Evolutionary conservation across 2,113 vertebrate species (phyloP).

Genomic region (Tiliqua scincoides): DNA sequence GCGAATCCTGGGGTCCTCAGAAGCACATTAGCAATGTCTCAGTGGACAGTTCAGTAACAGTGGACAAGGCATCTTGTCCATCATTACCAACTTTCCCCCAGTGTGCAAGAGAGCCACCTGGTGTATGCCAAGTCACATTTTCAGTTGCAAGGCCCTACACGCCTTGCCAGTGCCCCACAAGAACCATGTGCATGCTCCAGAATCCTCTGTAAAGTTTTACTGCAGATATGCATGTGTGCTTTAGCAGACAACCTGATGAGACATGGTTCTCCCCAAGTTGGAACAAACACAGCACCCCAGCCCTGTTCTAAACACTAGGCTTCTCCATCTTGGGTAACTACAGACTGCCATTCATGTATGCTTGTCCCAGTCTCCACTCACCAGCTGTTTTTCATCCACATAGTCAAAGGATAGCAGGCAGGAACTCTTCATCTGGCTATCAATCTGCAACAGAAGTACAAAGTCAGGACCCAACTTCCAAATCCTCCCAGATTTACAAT

Average conservation of each 20-base stretch:
- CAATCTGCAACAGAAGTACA: constrained; percentile 70
- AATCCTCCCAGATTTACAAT: too few species aligned
- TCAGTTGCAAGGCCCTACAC: not conserved
- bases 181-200: not conserved
- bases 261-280: too few species aligned
- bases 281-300: too few species aligned
- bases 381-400: constrained; percentile 69
- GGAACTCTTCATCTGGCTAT: constrained; percentile 78
- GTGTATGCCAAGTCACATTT: not conserved
- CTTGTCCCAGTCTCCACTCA: constrained; percentile 60
- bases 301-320: not conserved
- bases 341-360: not conserved
- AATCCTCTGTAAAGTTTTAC: not conserved
- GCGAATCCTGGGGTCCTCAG: not conserved
- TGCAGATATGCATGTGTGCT: not conserved
- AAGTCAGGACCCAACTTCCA: not conserved
- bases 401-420: constrained; percentile 72
- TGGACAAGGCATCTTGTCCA: not conserved
- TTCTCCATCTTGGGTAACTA: too few species aligned
- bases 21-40: too few species aligned
- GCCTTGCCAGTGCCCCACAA: not conserved
- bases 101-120: too few species aligned
- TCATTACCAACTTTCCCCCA: not conserved
- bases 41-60: not conserved
- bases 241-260: not conserved